Percentiles rank a stretch among this genome's conserved stretches.
Evolutionary conservation across 2,888 invertebrate species (phyloP).

Genomic region (Perizoma flavofasciatum): DNA sequence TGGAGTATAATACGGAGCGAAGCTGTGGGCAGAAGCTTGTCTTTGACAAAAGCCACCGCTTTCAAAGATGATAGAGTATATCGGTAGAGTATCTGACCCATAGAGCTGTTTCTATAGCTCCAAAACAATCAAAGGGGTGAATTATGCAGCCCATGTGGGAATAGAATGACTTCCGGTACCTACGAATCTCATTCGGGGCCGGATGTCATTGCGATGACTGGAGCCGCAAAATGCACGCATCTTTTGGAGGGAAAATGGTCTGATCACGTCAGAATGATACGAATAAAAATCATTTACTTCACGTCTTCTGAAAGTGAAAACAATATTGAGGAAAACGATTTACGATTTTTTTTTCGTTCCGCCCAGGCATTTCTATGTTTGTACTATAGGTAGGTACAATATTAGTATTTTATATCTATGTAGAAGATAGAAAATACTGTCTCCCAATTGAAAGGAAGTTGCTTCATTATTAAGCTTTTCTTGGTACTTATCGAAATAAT

Average conservation of each 20-base stretch:
- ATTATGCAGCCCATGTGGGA: conserved; percentile 20
- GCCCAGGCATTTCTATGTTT: too few relatives aligned
- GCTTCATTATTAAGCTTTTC: too few relatives aligned
- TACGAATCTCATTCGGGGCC: conserved; percentile 19
- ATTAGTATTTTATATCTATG: too few relatives aligned
- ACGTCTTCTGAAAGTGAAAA: not conserved
- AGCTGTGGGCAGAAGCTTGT: too few relatives aligned
- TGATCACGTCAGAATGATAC: not conserved
- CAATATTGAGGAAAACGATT: not conserved
- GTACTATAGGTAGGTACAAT: too few relatives aligned
- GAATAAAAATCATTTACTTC: not conserved
- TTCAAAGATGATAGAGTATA: too few relatives aligned
- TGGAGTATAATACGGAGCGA: too few relatives aligned
- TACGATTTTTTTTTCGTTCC: not conserved
- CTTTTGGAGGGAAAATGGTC: conserved; percentile 5
- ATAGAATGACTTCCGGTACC: conserved; percentile 23
- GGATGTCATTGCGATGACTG: conserved; percentile 21
- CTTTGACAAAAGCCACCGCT: too few relatives aligned
- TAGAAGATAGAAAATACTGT: too few relatives aligned
- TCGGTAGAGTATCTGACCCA: too few relatives aligned
- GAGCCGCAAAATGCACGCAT: conserved; percentile 10
- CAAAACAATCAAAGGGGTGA: conserved; percentile 26
- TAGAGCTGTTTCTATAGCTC: conserved; percentile 1
- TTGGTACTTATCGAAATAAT: too few relatives aligned
- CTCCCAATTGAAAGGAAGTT: too few relatives aligned